Conservation (phyloP, 2,113 vertebrate genomes). For the Rafetus swinhoei region DNA sequence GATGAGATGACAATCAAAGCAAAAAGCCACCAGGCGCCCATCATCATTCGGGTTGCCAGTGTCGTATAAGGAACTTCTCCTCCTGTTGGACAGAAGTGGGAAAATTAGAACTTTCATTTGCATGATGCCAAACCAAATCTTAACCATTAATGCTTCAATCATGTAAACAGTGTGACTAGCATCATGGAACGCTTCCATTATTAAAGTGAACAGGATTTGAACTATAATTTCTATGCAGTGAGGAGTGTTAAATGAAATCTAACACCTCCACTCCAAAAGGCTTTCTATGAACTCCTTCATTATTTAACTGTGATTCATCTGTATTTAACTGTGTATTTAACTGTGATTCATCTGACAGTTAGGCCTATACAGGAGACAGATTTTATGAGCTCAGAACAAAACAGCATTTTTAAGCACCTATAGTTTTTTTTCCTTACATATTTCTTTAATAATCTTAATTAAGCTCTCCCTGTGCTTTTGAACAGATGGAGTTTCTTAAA, state of each 20-base stretch:
- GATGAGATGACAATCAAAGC: conserved; percentile 98
- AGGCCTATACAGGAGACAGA: conserved; percentile 4
- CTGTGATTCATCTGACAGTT: conserved; percentile 16
- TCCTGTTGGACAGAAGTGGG: conserved; percentile 78
- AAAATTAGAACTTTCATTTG: conserved; percentile 44
- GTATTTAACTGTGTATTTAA: conserved; percentile 7
- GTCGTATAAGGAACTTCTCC: conserved; percentile 97
- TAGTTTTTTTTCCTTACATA: conserved; percentile 11
- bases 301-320: background rate
- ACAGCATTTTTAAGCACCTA: conserved; percentile 2
- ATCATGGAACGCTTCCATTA: background rate
- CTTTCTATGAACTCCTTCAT: conserved; percentile 1
- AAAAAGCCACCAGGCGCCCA: conserved; percentile 99
- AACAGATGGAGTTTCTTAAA: background rate
- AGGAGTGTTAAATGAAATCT: background rate
- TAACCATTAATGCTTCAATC: background rate
- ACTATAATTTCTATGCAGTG: background rate
- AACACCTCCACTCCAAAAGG: background rate
- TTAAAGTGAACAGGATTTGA: background rate
- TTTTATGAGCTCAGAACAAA: conserved; percentile 33
- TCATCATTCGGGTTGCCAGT: conserved; percentile 97
- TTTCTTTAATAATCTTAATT: conserved; percentile 38
- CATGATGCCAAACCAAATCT: background rate
- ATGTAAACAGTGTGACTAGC: background rate
- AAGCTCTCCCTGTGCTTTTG: conserved; percentile 19